These are phyloP conservation scores for Rhynchonema sp. DNA, from an alignment of 2,888 invertebrate species.

Conservation along the genomic window DNA sequence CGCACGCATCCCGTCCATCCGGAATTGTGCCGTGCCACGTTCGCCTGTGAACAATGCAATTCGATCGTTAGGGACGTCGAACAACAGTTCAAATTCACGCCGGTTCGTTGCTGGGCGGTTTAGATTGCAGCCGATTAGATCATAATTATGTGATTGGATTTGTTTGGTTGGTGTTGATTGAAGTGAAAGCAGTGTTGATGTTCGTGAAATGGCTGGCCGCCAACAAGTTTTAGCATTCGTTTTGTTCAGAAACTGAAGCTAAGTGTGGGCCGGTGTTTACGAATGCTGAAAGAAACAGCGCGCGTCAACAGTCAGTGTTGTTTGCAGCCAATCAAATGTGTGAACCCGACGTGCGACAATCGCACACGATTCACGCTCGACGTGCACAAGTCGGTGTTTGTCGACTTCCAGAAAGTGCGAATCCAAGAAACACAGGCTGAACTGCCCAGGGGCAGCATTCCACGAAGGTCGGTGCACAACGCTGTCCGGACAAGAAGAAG, in stretches of 20 bases:
- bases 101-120: conserved; percentile 39
- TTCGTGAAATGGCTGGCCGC: no score
- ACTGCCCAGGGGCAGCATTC: conserved; percentile 83
- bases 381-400: conserved; percentile 75
- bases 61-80: conserved; percentile 79
- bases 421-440: conserved; percentile 96
- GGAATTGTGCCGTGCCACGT: conserved; percentile 64
- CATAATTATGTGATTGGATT: neutral
- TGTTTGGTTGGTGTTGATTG: neutral
- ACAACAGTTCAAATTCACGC: conserved; percentile 73
- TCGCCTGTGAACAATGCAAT: conserved; percentile 85
- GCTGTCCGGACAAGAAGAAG: no score
- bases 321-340: conserved; percentile 71
- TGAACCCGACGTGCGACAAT: conserved; percentile 86
- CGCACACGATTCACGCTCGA: conserved; percentile 70
- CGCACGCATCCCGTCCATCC: conserved; percentile 97
- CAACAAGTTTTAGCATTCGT: no score
- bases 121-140: no score
- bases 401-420: conserved; percentile 92
- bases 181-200: neutral
- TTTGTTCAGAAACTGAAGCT: no score
- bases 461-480: conserved; percentile 48
- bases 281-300: no score
- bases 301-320: neutral
- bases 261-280: no score